Base-by-base conservation (phyloP, 2,113 vertebrate genomes). In the Bagarius yarrelli region DNA sequence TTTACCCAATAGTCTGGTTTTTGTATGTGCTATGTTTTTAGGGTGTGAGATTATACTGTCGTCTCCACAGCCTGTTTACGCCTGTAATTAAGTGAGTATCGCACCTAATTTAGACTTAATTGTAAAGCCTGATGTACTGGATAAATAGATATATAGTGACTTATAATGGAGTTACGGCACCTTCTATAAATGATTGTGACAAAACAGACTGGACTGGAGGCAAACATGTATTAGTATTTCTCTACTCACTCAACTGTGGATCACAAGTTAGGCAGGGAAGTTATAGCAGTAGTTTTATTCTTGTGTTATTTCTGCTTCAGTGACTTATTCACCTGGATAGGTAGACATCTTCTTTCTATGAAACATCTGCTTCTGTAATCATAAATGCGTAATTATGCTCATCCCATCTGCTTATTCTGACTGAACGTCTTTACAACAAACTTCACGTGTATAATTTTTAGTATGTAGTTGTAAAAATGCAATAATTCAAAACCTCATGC, bases 41-140 rank as follows among this genome's bases (percentile, higher is more conserved):
- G 98, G 98, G 98, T 30, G 95, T 99, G 85, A 94, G 98, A 84
- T 93, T 99, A 36, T 99, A 99, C 91, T 99, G 97, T 89, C 95
- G 98, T 40, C 94, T 99, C 2, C 98, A 99, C 89, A 95, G 96
- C 91, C 95, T 99, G 16, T 94, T 96, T 83, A 94, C 89, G 57
- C 97, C 96, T 0, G 94, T 99, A 81, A 93, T 99, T 89, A 99
- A 99, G 98, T 99, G 92, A 96, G 98, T 95, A 79, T 55, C 63
- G 19, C 85, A 88, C 60, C 19, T 40, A 21, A 12, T 64, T n/a
- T 70, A 18, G 84, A 53, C 23, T 40, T 21, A 18, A 23, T 56
- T 61, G 12, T 71, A 14, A 36, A 80, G 40, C 30, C 30, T 63
- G 36, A 79, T 63, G 57, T 76, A 13, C 44, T 64, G 57, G 23